Conservation (phyloP, 2,888 invertebrate species). For the Lasioglossum lativentre region DNA sequence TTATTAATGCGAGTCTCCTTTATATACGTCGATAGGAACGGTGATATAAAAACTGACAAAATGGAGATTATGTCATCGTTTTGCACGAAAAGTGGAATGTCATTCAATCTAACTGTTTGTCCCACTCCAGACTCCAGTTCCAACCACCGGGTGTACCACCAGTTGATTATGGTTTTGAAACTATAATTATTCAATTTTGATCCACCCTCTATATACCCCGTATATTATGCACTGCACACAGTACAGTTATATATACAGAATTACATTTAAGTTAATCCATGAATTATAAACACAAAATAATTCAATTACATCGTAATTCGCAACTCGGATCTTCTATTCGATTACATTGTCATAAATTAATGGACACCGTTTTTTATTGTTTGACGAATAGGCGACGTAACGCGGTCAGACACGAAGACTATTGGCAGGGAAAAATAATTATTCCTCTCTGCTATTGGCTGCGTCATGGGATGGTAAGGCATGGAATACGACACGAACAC, state of each 20-base stretch:
- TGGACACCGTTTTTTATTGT: not conserved
- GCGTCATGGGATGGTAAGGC: no score
- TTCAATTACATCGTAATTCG: not conserved
- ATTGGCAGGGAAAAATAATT: no score
- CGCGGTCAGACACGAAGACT: not conserved
- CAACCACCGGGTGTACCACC: not conserved
- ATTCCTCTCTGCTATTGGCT: no score
- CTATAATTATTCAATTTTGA: not conserved
- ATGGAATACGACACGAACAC: not conserved
- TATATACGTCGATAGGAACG: not conserved
- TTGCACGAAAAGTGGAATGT: not conserved
- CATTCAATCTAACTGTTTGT: not conserved
- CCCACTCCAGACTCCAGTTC: not conserved
- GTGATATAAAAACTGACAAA: no score
- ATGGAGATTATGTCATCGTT: not conserved
- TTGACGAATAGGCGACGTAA: not conserved
- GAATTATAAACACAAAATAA: not conserved
- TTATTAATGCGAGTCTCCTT: not conserved
- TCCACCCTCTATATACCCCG: not conserved
- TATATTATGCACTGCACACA: not conserved
- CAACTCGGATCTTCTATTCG: not conserved
- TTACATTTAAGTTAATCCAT: no score
- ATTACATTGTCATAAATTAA: not conserved
- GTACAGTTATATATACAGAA: no score
- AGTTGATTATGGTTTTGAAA: not conserved